Evolutionary conservation across 2,113 vertebrate genomes (phyloP).

Genomic region (Alligator sinensis): DNA sequence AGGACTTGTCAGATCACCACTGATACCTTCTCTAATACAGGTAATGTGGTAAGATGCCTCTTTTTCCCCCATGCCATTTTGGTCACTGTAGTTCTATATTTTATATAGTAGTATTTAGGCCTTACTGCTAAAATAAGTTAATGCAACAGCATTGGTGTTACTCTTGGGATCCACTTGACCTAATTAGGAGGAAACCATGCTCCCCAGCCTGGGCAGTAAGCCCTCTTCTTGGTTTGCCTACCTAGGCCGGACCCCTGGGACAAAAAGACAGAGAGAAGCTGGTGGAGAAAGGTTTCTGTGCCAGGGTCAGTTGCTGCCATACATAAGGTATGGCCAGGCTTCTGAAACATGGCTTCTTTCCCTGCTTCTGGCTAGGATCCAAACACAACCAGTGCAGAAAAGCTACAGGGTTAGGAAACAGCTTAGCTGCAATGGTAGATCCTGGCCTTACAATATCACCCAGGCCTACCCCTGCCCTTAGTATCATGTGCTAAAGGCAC

Average conservation of each 20-base stretch:
- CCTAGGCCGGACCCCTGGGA: not conserved
- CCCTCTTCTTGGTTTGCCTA: not conserved
- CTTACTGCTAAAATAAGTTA: not conserved
- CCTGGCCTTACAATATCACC: not conserved
- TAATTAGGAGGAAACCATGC: not conserved
- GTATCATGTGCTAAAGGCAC: fast-evolving
- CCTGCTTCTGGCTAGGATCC: not conserved
- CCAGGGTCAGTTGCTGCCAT: not conserved
- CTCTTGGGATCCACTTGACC: not conserved
- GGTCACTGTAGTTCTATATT: not conserved
- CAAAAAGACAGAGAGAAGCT: not conserved
- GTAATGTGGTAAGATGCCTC: conserved; percentile 69
- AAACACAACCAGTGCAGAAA: not conserved
- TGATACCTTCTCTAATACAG: conserved; percentile 88
- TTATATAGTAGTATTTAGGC: not conserved
- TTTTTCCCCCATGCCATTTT: not conserved
- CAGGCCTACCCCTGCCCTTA: not conserved
- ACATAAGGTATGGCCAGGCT: not conserved
- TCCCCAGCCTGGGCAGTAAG: not conserved
- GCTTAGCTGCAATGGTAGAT: not conserved
- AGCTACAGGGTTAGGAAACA: not conserved
- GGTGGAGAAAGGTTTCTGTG: not conserved
- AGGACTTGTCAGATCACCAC: conserved; percentile 86
- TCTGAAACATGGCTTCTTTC: not conserved
- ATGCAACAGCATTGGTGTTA: not conserved